phyloP scores from a whole-genome alignment of 2,888 invertebrate genomes.

The Yponomeuta cagnagella region DNA sequence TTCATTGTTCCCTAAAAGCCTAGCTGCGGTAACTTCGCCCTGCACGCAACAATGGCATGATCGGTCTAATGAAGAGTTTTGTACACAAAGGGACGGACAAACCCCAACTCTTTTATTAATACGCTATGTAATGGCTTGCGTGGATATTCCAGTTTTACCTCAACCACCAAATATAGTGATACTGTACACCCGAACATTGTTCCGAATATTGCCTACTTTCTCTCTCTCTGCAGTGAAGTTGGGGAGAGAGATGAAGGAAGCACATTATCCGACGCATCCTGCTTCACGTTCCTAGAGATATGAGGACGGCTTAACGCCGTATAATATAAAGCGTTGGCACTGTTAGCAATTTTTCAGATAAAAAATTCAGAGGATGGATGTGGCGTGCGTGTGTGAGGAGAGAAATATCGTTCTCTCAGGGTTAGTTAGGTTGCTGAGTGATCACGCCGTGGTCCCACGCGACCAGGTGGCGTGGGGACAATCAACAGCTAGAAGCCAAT shows the following conservation, averaged over 20 bases:
- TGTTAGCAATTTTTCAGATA: conserved; percentile 52
- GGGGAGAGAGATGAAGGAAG: neutral
- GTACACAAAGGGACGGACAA: conserved; percentile 60
- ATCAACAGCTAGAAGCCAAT: neutral
- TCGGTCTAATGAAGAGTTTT: conserved; percentile 72
- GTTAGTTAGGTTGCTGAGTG: conserved; percentile 12
- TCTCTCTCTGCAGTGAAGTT: neutral
- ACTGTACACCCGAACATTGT: neutral
- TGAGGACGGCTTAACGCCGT: conserved; percentile 7
- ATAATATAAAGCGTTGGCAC: conserved; percentile 19
- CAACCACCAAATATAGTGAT: neutral
- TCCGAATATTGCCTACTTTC: neutral
- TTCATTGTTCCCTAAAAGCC: conserved; percentile 35
- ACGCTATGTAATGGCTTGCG: conserved; percentile 36
- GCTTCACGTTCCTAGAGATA: conserved; percentile 4
- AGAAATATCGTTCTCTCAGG: conserved; percentile 6
- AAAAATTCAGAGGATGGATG: conserved; percentile 47
- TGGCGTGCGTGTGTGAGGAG: conserved; percentile 12
- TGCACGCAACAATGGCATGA: conserved; percentile 61
- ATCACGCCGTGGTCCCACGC: neutral
- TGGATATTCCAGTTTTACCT: conserved; percentile 11
- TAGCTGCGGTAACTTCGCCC: conserved; percentile 30
- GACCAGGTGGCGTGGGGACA: neutral
- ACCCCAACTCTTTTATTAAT: conserved; percentile 58
- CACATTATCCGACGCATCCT: neutral